phyloP scores from a whole-genome alignment of 1,140 invertebrate species.

The Ctenoplectra terminalis region DNA sequence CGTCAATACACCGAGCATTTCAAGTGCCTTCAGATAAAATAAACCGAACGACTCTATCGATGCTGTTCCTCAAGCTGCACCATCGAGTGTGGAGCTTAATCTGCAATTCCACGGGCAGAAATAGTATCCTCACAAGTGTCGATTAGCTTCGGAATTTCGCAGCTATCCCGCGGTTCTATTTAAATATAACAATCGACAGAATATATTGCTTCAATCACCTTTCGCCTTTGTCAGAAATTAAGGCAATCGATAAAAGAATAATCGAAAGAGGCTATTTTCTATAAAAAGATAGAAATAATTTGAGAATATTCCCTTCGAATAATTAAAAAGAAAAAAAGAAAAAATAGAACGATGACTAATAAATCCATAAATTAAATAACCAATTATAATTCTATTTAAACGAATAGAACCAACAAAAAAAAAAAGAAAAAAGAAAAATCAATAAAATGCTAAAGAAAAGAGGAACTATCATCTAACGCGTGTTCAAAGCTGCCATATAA shows the following conservation, averaged over 20 bases:
- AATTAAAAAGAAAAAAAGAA: too few species aligned
- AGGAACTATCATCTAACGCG: too few species aligned
- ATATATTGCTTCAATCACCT: not conserved
- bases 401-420: not conserved
- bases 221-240: not conserved
- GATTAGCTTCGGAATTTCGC: conserved; percentile 9
- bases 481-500: too few species aligned
- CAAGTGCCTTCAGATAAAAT: conserved; percentile 8
- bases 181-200: not conserved
- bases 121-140: not conserved
- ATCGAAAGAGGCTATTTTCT: too few species aligned
- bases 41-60: not conserved
- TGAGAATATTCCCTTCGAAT: too few species aligned
- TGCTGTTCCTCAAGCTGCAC: conserved; percentile 13
- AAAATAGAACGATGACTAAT: too few species aligned
- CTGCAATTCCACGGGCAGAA: not conserved
- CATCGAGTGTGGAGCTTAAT: not conserved
- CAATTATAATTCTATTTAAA: too few species aligned
- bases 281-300: too few species aligned
- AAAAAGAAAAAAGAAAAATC: not conserved
- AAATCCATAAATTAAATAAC: too few species aligned
- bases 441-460: not conserved
- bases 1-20: conserved; percentile 11
- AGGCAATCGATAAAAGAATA: too few species aligned
- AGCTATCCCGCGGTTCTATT: not conserved